Conservation (phyloP, 2,113 vertebrate species). For the Oreochromis niloticus region DNA sequence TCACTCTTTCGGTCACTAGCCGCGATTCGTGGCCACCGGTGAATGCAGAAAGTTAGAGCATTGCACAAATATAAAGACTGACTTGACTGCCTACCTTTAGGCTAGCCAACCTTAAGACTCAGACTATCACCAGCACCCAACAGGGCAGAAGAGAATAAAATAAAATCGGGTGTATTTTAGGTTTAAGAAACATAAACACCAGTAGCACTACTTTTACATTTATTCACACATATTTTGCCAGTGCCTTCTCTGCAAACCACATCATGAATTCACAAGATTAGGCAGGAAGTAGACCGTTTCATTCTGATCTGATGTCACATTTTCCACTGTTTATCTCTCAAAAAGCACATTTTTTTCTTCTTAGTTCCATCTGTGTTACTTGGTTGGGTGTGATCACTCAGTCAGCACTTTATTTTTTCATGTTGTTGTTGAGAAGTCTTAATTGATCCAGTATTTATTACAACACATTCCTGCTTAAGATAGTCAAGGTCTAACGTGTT, state of each 20-base stretch:
- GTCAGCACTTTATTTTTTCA: not conserved
- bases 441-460: not conserved
- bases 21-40: not conserved
- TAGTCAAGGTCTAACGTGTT: not conserved
- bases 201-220: not conserved
- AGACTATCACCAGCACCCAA: not conserved
- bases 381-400: not conserved
- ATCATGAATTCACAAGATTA: not conserved
- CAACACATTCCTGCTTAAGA: not conserved
- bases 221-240: not conserved
- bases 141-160: not conserved
- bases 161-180: not conserved
- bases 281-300: not conserved
- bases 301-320: not conserved
- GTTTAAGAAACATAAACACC: not conserved
- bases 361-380: not conserved
- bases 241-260: not conserved
- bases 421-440: not conserved
- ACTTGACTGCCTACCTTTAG: not conserved
- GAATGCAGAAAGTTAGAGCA: not conserved
- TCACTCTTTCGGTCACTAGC: not conserved
- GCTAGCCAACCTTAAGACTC: not conserved
- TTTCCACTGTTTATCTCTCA: not conserved
- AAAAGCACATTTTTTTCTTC: not conserved
- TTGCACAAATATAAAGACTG: not conserved